Base-by-base conservation (phyloP, 2,888 invertebrate genomes). In the Cylloceria caligata region DNA sequence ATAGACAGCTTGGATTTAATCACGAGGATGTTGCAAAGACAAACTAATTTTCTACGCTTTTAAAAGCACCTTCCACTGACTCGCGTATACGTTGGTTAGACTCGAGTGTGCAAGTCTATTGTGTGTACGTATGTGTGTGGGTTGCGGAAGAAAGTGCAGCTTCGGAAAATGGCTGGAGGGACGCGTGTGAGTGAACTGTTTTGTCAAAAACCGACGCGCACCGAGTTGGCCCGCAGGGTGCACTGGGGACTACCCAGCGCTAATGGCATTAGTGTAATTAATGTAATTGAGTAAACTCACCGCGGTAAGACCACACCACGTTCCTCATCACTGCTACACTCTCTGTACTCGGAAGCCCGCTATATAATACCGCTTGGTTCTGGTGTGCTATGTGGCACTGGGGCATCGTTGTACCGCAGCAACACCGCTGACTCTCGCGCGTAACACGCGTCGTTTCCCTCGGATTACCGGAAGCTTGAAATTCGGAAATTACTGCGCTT, bases 191-290 rank as follows among this genome's bases (percentile, higher is more conserved):
- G 27, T 19, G 16, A 11, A n/a, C 21, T 47, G 47, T 71, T 68
- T 42, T 67, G 49, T 69, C 78, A 83, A 84, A 83, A 83, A 69
- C 52, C 24, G 30, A 21, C 19, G 39, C 34, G 68, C 7, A 42
- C 39, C 74, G 68, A 62, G 36, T 36, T 47, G 27, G 16, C 55
- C 73, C 77, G 52, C 77, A 47, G 60, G 71, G 57, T 24, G 71
- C 64, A 47, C 55, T 77, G 65, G 67, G 75, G 69, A 74, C 68
- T 39, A 79, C 80, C 79, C 83, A 80, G 83, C 84, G 86, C 88
- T 90, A 90, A 91, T 91, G 89, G 88, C 88, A 88, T 91, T 90
- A 91, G 89, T 88, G 87, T 87, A 89, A 89, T 88, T 90, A 91
- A 90, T 88, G 89, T 90, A 89, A 91, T 91, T 88, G 90, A 88